Evolutionary conservation across 1,140 invertebrate genomes (phyloP).

Genomic region (Drosophila rufa): DNA sequence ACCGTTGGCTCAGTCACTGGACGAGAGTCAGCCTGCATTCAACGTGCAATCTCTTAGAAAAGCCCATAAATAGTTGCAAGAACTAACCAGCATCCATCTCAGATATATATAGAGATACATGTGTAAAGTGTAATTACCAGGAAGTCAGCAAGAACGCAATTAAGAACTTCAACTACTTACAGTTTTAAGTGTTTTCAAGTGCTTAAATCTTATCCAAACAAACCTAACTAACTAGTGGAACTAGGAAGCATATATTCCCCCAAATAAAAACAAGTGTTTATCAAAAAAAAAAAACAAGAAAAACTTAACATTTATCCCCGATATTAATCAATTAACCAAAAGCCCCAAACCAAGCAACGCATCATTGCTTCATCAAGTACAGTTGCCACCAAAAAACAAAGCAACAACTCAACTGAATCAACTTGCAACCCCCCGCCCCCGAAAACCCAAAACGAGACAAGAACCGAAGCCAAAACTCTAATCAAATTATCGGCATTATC

Average conservation of each 20-base stretch:
- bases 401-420: constrained; percentile 39
- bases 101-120: constrained; percentile 11
- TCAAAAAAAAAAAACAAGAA: background rate
- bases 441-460: constrained; percentile 1
- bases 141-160: constrained; percentile 38
- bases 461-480: constrained; percentile 12
- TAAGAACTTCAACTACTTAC: constrained; percentile 8
- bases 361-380: constrained; percentile 18
- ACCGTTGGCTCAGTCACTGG: constrained; percentile 66
- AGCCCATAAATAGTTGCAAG: background rate
- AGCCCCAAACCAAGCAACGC: background rate
- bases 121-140: constrained; percentile 7
- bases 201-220: background rate
- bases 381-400: constrained; percentile 46
- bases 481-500: constrained; percentile 35
- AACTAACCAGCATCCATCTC: constrained; percentile 13
- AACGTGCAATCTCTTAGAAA: constrained; percentile 55
- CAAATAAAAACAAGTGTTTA: background rate
- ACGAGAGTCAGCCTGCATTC: constrained; percentile 77
- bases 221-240: constrained; percentile 2
- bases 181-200: background rate
- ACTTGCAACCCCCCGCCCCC: background rate
- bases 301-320: background rate
- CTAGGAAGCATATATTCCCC: no score
- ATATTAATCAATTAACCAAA: constrained; percentile 27